These are phyloP conservation scores for Noctilio leporinus DNA, from an alignment of 2,113 vertebrate genomes.

Conservation along the genomic window DNA sequence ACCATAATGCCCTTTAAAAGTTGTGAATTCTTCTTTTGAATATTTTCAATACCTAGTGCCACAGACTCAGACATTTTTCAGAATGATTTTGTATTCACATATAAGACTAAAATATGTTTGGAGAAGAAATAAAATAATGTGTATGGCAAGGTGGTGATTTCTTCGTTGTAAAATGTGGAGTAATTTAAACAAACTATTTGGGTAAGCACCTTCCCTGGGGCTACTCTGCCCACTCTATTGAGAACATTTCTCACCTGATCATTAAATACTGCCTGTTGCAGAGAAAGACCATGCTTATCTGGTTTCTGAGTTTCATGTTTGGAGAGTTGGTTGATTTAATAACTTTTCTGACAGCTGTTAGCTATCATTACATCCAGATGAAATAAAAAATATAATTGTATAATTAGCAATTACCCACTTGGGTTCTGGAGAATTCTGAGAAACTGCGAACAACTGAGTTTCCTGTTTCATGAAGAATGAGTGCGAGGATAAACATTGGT, in stretches of 20 bases:
- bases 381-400: neutral
- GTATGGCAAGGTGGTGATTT: neutral
- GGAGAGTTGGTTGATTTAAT: neutral
- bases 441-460: neutral
- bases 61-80: conserved; percentile 30
- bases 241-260: neutral
- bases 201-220: neutral
- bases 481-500: neutral
- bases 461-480: neutral
- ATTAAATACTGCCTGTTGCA: neutral
- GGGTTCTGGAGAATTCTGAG: neutral
- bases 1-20: conserved; percentile 75
- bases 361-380: neutral
- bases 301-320: neutral
- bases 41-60: conserved; percentile 64
- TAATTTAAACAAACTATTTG: neutral
- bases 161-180: neutral
- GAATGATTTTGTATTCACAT: conserved; percentile 16
- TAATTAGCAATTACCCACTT: neutral
- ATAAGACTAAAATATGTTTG: neutral
- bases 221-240: neutral
- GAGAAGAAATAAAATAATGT: conserved; percentile 1
- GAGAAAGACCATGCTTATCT: neutral
- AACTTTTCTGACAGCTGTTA: neutral
- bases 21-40: conserved; percentile 68